phyloP scores from a whole-genome alignment of 2,797 vertebrate species.

The Galago senegalensis region DNA sequence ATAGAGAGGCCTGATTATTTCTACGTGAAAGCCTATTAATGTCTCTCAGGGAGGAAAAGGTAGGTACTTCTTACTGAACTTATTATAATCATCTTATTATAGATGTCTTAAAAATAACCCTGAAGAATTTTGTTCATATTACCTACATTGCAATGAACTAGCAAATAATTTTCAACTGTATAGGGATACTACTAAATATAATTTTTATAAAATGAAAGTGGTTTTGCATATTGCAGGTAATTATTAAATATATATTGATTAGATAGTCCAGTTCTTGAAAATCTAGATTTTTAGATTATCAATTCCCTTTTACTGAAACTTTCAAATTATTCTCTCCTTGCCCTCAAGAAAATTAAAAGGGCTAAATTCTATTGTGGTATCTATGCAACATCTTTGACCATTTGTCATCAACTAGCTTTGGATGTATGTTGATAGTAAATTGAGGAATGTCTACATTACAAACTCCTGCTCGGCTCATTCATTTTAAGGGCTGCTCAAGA shows the following conservation, averaged over 20 bases:
- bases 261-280: not conserved
- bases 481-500: conserved; percentile 2
- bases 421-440: not conserved
- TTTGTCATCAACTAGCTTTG: not conserved
- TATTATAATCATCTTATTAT: not conserved
- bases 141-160: not conserved
- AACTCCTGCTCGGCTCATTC: not conserved
- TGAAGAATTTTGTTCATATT: conserved; percentile 8
- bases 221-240: not conserved
- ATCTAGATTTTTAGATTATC: not conserved
- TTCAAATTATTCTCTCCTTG: conserved; percentile 16
- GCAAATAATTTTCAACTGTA: conserved; percentile 7
- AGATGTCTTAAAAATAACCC: conserved; percentile 51
- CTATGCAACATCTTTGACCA: not conserved
- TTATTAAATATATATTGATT: not conserved
- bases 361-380: not conserved
- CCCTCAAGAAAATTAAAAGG: conserved; percentile 3
- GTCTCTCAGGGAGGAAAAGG: not conserved
- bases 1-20: not conserved
- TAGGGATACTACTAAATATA: not conserved
- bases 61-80: conserved; percentile 38
- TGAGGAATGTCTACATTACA: not conserved
- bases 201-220: not conserved
- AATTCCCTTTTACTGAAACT: not conserved
- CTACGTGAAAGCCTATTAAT: not conserved